Evolutionary conservation across 2,797 vertebrate species (phyloP).

Genomic region (Jordanella pulchra): DNA sequence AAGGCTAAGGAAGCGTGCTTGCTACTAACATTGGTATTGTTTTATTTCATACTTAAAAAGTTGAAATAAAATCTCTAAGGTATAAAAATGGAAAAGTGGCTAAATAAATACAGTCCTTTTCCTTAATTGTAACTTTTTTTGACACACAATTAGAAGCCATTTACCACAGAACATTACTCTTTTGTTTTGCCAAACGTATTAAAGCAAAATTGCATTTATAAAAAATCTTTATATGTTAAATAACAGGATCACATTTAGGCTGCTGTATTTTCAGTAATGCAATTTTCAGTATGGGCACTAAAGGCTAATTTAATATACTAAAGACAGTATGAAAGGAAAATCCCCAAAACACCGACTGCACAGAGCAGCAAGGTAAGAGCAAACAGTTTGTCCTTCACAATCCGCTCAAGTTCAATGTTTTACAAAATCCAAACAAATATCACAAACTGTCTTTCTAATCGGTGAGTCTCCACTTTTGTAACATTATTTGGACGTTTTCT

Average conservation of each 20-base stretch:
- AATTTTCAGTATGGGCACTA: background rate
- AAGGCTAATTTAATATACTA: background rate
- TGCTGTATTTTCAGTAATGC: background rate
- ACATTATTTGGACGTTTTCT: background rate
- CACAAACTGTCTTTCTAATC: background rate
- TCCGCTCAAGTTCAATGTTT: background rate
- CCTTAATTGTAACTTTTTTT: no score
- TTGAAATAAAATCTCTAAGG: no score
- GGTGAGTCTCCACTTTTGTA: background rate
- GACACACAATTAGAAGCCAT: no score
- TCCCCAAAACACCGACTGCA: background rate
- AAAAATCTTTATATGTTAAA: no score
- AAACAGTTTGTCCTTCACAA: background rate
- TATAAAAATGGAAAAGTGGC: no score
- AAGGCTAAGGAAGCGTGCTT: no score
- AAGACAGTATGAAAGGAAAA: background rate
- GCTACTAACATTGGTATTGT: no score
- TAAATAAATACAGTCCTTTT: no score
- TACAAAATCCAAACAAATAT: background rate
- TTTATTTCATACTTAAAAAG: no score
- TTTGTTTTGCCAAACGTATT: no score
- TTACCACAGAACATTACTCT: no score
- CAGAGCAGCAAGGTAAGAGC: background rate
- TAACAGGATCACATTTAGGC: background rate
- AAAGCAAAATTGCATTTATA: no score